Percentiles rank a stretch among this genome's conserved stretches.
These are phyloP conservation scores for Passerina amoena DNA, from an alignment of 2,113 vertebrate genomes.

Conservation along the genomic window DNA sequence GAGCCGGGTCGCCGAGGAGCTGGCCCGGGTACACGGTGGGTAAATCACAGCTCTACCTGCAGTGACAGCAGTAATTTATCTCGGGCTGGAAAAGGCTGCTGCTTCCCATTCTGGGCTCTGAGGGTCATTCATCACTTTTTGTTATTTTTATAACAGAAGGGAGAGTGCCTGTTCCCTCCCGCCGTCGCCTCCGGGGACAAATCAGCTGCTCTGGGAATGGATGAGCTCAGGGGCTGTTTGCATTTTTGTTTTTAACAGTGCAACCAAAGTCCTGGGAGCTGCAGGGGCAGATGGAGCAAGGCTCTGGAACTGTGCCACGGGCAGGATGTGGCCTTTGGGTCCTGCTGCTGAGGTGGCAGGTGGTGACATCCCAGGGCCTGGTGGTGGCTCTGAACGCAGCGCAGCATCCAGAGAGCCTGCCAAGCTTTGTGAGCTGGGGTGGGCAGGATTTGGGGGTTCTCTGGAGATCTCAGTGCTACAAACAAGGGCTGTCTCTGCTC, in stretches of 20 bases:
- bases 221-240: neutral
- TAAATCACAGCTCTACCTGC: slow-evolving; percentile 52
- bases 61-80: slow-evolving; percentile 72
- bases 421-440: rapidly evolving
- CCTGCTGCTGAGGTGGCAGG: neutral
- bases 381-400: neutral
- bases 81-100: slow-evolving; percentile 51
- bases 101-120: slow-evolving; percentile 54
- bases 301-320: neutral
- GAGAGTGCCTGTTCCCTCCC: neutral
- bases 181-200: neutral
- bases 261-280: neutral
- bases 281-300: neutral
- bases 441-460: neutral
- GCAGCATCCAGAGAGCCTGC: neutral
- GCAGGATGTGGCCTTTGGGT: neutral
- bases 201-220: neutral
- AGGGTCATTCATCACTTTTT: slow-evolving; percentile 73
- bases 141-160: slow-evolving; percentile 67
- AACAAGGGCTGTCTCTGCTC: neutral
- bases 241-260: neutral
- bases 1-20: neutral
- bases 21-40: slow-evolving; percentile 40
- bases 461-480: neutral
- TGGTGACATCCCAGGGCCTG: rapidly evolving